Conservation (phyloP, 2,113 vertebrate species). For the Myrmecophaga tridactyla region DNA sequence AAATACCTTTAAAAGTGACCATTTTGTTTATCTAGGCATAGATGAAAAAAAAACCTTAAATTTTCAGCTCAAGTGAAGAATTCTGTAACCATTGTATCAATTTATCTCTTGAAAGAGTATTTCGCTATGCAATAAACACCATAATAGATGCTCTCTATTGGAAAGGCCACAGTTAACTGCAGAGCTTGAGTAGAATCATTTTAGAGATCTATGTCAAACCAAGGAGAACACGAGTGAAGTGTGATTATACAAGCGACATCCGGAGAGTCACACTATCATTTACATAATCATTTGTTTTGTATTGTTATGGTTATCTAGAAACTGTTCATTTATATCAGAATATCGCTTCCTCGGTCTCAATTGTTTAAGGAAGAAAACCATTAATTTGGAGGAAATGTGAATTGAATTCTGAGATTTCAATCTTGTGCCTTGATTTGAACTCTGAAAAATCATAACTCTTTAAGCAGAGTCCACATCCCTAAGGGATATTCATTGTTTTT, state of each 20-base stretch:
- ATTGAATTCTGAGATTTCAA: not conserved
- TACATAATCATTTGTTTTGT: not conserved
- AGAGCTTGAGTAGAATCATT: too few species aligned
- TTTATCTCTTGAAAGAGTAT: not conserved
- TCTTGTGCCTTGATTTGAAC: not conserved
- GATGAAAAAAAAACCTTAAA: too few species aligned
- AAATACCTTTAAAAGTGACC: not conserved
- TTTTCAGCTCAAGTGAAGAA: not conserved
- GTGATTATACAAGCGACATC: rapidly evolving
- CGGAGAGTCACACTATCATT: too few species aligned
- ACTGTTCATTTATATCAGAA: not conserved
- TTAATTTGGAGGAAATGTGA: not conserved
- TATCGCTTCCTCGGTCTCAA: not conserved
- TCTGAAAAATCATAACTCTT: not conserved
- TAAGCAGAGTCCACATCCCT: rapidly evolving
- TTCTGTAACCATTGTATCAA: not conserved
- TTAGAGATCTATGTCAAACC: not conserved
- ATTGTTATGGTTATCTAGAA: not conserved
- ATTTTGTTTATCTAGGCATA: not conserved
- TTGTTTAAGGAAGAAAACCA: not conserved
- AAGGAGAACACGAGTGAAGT: rapidly evolving
- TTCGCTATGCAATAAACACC: not conserved
- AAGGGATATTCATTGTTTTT: too few species aligned
- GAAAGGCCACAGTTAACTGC: not conserved
- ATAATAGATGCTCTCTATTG: not conserved